These are phyloP conservation scores for Spodoptera exigua DNA, from an alignment of 2,888 invertebrate species.

Conservation along the genomic window DNA sequence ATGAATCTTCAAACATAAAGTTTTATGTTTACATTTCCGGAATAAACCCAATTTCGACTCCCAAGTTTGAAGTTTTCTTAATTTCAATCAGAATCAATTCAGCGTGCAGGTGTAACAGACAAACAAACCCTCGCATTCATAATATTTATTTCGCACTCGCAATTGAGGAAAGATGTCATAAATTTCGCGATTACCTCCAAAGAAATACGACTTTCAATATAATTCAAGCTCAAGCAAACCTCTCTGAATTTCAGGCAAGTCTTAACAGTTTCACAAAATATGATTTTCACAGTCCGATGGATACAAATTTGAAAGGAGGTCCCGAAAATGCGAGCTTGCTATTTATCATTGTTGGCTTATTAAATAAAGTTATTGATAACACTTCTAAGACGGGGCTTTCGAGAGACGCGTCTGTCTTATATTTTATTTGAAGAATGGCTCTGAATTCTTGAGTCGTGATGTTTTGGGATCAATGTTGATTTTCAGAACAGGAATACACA, in stretches of 20 bases:
- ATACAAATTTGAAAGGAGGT: conserved; percentile 59
- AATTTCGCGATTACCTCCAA: conserved; percentile 54
- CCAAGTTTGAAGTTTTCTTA: not conserved
- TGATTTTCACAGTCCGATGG: conserved; percentile 63
- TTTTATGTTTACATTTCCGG: too few species aligned
- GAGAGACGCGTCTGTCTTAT: conserved; percentile 15
- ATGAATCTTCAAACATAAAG: too few species aligned
- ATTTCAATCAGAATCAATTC: conserved; percentile 13
- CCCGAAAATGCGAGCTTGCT: conserved; percentile 51
- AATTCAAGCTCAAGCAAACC: conserved; percentile 46
- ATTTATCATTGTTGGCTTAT: conserved; percentile 61
- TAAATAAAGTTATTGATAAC: conserved; percentile 58
- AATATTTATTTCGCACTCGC: conserved; percentile 37
- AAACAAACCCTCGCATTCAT: conserved; percentile 21
- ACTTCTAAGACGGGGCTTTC: conserved; percentile 32
- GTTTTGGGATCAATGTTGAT: conserved; percentile 7
- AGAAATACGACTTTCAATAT: conserved; percentile 55
- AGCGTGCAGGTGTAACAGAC: conserved; percentile 7
- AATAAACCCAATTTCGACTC: too few species aligned
- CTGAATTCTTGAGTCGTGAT: conserved; percentile 27
- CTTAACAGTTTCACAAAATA: conserved; percentile 55
- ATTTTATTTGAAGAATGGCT: conserved; percentile 32
- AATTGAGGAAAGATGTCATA: conserved; percentile 37
- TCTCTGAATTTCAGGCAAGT: conserved; percentile 44
- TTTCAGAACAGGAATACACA: too few species aligned